A percentile compares a stretch with the other conserved stretches of the same genome.
Conservation (phyloP, 2,888 invertebrate species). For the Bembecia ichneumoniformis region DNA sequence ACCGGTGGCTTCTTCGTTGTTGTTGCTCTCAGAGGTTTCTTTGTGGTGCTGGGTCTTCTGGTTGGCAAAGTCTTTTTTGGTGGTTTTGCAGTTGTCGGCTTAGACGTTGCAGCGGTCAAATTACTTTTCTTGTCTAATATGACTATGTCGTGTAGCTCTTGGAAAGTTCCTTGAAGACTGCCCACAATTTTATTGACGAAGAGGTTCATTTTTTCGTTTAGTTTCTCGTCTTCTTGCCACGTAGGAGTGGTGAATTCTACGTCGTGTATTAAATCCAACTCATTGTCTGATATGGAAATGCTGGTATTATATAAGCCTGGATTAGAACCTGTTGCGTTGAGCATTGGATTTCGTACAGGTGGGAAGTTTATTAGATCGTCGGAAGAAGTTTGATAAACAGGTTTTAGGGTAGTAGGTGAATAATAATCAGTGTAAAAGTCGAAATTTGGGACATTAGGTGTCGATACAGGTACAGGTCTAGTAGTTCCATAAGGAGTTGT, state of each 20-base stretch:
- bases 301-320: constrained; percentile 60
- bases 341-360: constrained; percentile 86
- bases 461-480: constrained; percentile 21
- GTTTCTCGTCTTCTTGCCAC: constrained; percentile 81
- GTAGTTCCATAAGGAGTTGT: constrained; percentile 43
- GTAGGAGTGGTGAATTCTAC: constrained; percentile 82
- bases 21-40: constrained; percentile 50
- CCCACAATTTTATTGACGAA: constrained; percentile 88
- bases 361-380: constrained; percentile 86
- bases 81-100: constrained; percentile 53
- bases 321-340: constrained; percentile 77
- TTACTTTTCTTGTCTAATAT: constrained; percentile 61
- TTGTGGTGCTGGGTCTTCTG: constrained; percentile 55
- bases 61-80: constrained; percentile 46
- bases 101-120: constrained; percentile 38
- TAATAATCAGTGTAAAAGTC: constrained; percentile 40
- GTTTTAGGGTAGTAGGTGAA: constrained; percentile 45
- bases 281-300: constrained; percentile 67
- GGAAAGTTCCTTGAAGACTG: constrained; percentile 86
- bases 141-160: constrained; percentile 84
- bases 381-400: constrained; percentile 76
- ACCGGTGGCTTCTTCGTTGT: constrained; percentile 49
- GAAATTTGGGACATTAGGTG: constrained; percentile 31
- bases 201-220: constrained; percentile 84
- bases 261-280: constrained; percentile 61